Percentiles rank a stretch among this genome's conserved stretches.
Conservation (phyloP, 2,113 vertebrate genomes). For the Tachysurus fulvidraco region DNA sequence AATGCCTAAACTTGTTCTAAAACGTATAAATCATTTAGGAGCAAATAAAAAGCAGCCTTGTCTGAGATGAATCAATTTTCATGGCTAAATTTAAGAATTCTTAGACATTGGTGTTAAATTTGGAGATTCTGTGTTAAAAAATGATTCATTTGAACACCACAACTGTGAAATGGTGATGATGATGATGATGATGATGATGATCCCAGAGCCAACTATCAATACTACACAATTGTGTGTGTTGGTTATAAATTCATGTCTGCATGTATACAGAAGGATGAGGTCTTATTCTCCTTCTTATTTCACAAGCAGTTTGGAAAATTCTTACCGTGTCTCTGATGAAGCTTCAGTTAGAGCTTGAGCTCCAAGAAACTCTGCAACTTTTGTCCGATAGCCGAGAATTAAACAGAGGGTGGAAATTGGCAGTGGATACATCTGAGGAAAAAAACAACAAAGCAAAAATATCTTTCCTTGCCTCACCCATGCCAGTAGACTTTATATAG, state of each 20-base stretch:
- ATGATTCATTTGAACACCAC: background rate
- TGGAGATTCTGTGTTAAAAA: too few relatives aligned
- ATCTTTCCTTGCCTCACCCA: background rate
- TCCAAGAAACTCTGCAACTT: background rate
- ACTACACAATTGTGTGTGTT: background rate
- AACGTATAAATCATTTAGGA: background rate
- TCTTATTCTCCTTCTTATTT: background rate
- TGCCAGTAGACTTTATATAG: background rate
- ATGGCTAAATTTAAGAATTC: background rate
- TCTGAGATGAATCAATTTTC: background rate
- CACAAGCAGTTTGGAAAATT: background rate
- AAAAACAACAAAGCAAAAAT: background rate
- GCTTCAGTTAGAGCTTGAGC: background rate
- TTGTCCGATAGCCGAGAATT: background rate
- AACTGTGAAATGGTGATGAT: background rate
- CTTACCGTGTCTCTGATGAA: background rate
- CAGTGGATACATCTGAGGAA: background rate
- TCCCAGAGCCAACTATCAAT: background rate
- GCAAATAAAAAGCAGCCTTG: background rate
- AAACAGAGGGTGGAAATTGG: background rate
- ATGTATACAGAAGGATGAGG: background rate
- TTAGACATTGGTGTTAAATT: background rate
- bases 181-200: constrained; percentile 8
- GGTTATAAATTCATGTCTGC: background rate
- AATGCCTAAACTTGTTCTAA: too few relatives aligned